Conservation (phyloP, 2,888 invertebrate species). For the Pollenia griseotomentosa region DNA sequence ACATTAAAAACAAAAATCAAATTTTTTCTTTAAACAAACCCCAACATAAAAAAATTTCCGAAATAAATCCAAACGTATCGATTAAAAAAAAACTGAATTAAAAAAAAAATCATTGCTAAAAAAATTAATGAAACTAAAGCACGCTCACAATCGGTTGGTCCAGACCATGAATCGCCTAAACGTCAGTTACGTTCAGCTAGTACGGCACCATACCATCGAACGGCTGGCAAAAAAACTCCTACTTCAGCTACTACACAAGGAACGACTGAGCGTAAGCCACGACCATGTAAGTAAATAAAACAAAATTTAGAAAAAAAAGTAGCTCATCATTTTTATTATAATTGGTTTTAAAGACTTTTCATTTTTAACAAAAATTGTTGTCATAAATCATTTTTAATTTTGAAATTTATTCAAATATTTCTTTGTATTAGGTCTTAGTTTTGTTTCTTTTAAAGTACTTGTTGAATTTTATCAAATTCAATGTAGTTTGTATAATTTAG, state of each 20-base stretch:
- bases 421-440: conserved; percentile 13
- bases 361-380: conserved; percentile 7
- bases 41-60: conserved; percentile 24
- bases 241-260: conserved; percentile 85
- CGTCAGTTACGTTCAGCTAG: conserved; percentile 87
- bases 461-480: conserved; percentile 15
- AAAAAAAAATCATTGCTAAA: conserved; percentile 10
- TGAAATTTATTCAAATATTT: background rate
- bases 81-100: conserved; percentile 22
- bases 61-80: conserved; percentile 37
- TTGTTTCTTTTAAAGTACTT: background rate
- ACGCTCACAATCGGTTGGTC: conserved; percentile 90
- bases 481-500: conserved; percentile 57
- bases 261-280: conserved; percentile 86
- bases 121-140: conserved; percentile 79
- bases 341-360: conserved; percentile 39
- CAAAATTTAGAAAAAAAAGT: conserved; percentile 81
- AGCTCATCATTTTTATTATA: conserved; percentile 35
- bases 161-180: conserved; percentile 91
- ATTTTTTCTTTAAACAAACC: conserved; percentile 64
- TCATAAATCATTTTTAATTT: background rate
- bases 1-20: conserved; percentile 65
- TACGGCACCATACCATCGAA: conserved; percentile 85
- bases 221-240: conserved; percentile 87
- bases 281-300: conserved; percentile 88